Conservation (phyloP, 1,140 invertebrate species). For the Cyrtorhinus lividipennis region DNA sequence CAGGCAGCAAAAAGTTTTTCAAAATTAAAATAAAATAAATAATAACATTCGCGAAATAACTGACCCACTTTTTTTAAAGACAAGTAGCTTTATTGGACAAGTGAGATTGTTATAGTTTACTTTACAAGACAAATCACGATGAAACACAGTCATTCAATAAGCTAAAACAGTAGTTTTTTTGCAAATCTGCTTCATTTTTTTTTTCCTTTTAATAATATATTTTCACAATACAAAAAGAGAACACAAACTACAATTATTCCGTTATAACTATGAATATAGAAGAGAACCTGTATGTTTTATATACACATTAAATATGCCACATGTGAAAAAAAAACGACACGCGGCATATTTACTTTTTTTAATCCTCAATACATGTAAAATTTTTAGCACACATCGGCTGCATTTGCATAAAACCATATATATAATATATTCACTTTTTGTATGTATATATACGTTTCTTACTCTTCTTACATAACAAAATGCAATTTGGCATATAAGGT, state of each 20-base stretch:
- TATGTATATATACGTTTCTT: conserved; percentile 14
- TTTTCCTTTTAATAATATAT: conserved; percentile 14
- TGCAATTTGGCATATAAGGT: conserved; percentile 4
- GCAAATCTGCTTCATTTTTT: conserved; percentile 20
- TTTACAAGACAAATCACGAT: conserved; percentile 26
- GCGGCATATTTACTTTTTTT: conserved; percentile 13
- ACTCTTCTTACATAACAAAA: conserved; percentile 3
- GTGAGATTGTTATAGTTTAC: conserved; percentile 25
- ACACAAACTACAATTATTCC: conserved; percentile 24
- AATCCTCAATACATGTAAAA: conserved; percentile 2
- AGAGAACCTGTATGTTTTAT: conserved; percentile 21
- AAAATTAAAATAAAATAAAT: too few species aligned
- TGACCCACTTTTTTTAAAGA: too few species aligned
- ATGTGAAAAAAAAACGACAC: background rate
- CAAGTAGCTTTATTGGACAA: conserved; percentile 27
- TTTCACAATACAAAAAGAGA: conserved; percentile 26
- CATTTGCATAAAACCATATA: conserved; percentile 11
- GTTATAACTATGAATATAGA: conserved; percentile 21
- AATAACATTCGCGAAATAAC: too few species aligned
- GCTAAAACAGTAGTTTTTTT: conserved; percentile 24
- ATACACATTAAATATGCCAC: conserved; percentile 16
- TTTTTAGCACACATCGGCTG: conserved; percentile 19
- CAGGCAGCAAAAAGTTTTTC: too few species aligned
- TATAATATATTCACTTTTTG: conserved; percentile 4
- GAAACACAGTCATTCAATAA: conserved; percentile 26